phyloP scores from a whole-genome alignment of 2,113 vertebrate genomes.

The Mohoua ochrocephala region DNA sequence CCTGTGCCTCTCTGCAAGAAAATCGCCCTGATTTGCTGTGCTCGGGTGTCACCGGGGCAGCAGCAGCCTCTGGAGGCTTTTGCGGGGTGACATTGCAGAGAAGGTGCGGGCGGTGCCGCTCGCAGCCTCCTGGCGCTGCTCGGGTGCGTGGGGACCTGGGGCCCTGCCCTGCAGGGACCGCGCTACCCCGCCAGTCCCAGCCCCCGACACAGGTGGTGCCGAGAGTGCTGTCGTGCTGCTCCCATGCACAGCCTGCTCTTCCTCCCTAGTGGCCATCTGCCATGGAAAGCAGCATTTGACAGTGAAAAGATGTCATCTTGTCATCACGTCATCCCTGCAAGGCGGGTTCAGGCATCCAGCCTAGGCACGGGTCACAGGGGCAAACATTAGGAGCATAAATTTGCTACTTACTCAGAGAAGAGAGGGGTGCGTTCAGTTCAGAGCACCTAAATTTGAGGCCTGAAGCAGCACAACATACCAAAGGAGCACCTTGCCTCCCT shows the following conservation, averaged over 20 bases:
- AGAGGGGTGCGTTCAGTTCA: neutral
- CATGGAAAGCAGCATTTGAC: neutral
- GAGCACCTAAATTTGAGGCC: neutral
- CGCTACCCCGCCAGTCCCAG: accelerated
- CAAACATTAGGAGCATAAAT: neutral
- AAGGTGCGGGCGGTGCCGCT: accelerated
- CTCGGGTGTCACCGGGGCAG: neutral
- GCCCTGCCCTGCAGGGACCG: neutral
- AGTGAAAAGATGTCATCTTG: neutral
- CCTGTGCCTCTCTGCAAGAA: neutral
- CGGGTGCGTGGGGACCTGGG: accelerated
- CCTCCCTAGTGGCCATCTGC: neutral
- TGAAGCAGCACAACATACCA: neutral
- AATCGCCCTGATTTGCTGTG: neutral
- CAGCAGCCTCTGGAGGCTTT: neutral
- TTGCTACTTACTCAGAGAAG: neutral
- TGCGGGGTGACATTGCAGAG: accelerated
- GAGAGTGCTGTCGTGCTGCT: accelerated
- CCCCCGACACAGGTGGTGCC: accelerated
- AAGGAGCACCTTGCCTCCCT: neutral
- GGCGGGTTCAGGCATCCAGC: neutral
- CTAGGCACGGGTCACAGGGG: neutral
- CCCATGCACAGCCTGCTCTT: neutral
- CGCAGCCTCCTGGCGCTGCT: neutral
- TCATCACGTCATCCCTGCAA: neutral